Evolutionary conservation across 2,113 vertebrate genomes (phyloP), one percentile per base, ranked within the genome.

Genomic region (Pseudopipra pipra): DNA sequence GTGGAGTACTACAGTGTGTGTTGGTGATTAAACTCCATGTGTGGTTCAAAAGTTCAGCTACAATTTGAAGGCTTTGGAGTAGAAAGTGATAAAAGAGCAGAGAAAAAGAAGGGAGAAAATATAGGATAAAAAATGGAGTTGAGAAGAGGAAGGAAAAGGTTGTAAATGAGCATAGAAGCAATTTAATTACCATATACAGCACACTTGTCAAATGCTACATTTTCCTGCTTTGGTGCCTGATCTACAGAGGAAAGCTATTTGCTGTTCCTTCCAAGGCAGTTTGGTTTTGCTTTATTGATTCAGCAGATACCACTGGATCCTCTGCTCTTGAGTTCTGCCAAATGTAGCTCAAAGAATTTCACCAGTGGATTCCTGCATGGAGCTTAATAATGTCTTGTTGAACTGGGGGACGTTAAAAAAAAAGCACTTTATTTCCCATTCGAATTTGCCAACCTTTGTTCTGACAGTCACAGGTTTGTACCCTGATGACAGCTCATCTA

Each of bases 181-280:
- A 93, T 94, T 91, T 86, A 88, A 96, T 96, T 95, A 90, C 90
- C 89, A 84, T 82, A 93, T 87, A 88, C 41, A 93, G 89, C 51
- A 93, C 47, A 85, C 71, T 90, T 94, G 82, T 94, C 87, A 74
- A 86, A 91, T 80, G 90, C 67, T 90, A 67, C 33, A 56, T 86
- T 91, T 88, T 72, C 77, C 63, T 85, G 74, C 66, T 85, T 87
- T 95, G 81, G 87, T 65, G 89, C 52, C 55, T 93, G 82, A 93
- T 88, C 87, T 85, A 63, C 55, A 77, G 72, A 90, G 85, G 77
- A 85, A 90, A 94, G 72, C 75, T 77, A 47, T 87, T 87, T 93
- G 55, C 85, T 74, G 20, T 35, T 90, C 52, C 79, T 96, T 94
- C 65, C 0, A 5, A 88, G 31, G 55, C 47, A 81, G 72, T 77